Percentiles rank a stretch among this genome's conserved stretches.
phyloP scores from a whole-genome alignment of 2,797 vertebrate species.

The Aselliscus stoliczkanus region DNA sequence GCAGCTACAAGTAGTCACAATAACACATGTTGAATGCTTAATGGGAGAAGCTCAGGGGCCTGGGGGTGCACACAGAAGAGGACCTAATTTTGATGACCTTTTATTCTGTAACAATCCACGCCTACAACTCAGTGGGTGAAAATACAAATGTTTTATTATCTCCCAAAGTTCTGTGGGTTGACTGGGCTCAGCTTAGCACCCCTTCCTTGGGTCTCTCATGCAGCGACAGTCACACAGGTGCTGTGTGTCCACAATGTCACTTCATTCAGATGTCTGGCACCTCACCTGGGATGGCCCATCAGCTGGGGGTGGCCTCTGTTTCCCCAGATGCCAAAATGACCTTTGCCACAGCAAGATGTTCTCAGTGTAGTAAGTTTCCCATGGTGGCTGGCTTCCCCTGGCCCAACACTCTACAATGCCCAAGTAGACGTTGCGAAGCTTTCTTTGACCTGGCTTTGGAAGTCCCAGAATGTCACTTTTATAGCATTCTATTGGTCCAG shows the following conservation, averaged over 20 bases:
- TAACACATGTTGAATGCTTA: rapidly evolving
- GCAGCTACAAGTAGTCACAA: background rate
- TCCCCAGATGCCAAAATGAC: background rate
- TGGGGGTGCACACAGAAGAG: background rate
- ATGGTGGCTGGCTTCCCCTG: background rate
- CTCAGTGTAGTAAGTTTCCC: background rate
- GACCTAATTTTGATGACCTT: rapidly evolving
- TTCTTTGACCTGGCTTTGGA: background rate
- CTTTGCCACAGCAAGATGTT: background rate
- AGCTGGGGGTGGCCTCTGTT: background rate
- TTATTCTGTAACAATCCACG: background rate
- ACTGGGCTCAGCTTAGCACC: rapidly evolving
- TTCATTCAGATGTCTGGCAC: background rate
- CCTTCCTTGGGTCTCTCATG: rapidly evolving
- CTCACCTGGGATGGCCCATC: rapidly evolving
- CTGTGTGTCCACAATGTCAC: background rate
- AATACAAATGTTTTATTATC: background rate
- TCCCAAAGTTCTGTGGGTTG: rapidly evolving
- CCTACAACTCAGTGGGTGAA: background rate
- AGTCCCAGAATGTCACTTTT: background rate
- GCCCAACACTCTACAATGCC: background rate
- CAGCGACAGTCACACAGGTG: rapidly evolving
- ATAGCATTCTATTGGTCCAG: background rate
- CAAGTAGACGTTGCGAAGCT: rapidly evolving
- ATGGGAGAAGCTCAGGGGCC: background rate